Conservation (phyloP, 2,113 vertebrate genomes). For the Baryphthengus martii region DNA sequence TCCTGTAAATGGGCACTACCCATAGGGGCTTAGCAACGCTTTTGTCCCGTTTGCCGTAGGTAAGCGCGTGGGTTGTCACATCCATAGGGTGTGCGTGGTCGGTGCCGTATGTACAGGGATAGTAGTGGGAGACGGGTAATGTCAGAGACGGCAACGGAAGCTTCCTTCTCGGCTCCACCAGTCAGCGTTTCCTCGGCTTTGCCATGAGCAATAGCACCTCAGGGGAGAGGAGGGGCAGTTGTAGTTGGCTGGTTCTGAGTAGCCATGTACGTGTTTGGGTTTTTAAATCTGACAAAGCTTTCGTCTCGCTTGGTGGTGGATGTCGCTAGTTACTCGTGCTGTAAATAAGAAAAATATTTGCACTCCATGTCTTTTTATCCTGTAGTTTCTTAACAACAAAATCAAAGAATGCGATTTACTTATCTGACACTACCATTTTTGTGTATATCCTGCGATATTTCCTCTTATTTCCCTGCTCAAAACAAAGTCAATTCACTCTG, state of each 20-base stretch:
- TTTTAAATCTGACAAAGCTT: background rate
- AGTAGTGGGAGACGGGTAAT: fast-evolving
- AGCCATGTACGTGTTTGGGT: background rate
- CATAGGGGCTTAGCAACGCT: fast-evolving
- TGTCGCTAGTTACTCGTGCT: background rate
- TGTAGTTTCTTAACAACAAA: background rate
- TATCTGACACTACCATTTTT: background rate
- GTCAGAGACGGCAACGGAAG: fast-evolving
- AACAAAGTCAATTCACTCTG: background rate
- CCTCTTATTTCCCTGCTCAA: background rate
- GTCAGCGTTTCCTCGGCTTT: fast-evolving
- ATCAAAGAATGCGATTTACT: background rate
- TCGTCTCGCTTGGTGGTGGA: fast-evolving
- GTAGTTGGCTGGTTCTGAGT: background rate
- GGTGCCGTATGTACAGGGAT: fast-evolving
- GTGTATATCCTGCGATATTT: background rate
- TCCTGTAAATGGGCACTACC: background rate
- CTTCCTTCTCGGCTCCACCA: background rate
- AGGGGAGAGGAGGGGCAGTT: background rate
- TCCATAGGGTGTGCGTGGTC: fast-evolving
- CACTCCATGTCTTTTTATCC: background rate
- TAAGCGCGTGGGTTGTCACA: fast-evolving
- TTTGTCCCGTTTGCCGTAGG: fast-evolving
- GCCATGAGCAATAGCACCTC: fast-evolving
- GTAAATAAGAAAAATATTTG: background rate